Base-by-base conservation (phyloP, 1,140 invertebrate species). In the Tetramorium parvispinum region DNA sequence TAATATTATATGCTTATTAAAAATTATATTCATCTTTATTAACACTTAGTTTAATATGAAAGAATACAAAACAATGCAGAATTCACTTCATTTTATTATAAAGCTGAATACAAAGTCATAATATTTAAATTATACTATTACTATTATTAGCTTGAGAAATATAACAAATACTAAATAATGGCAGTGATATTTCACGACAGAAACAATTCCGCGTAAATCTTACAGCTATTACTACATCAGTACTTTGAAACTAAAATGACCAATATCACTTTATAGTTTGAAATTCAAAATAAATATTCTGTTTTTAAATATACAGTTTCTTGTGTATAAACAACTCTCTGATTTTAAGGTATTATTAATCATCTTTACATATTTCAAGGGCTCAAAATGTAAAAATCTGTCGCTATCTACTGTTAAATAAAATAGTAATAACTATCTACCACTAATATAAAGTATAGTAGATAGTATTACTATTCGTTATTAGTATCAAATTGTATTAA, bases 161-260 rank as follows among this genome's bases (percentile, higher is more conserved):
- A 49, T 66, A 76, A 85, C 77, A 91, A 86, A 89, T 91, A 86
- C 82, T 87, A 91, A 88, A 87, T 49, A 13, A 92, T 94, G 91
- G 91, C 91, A 94, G 87, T 93, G 91, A 78, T 77, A 88, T 49
- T 61, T 76, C 37, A 75, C 68, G 40, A 43, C 18, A 32, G 27
- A 73, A 66, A 75, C 63, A 61, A 55, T 65, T 49, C 18, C 46
- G 59, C n/a, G 66, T 87, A 46, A 78, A 90, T 85, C 70, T 66
- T 86, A 77, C 13, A 43, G 46, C 51, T 86, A 86, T 27, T 57
- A 68, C 21, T 71, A 81, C 6, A 6, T 55, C 63, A 70, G 6
- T 7, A 73, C 1, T 18, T 37, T 46, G 40, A 13, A 16, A 40
- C 13, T 71, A 46, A 73, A 51, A 24, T 1, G 5, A 53, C 18